phyloP scores from a whole-genome alignment of 2,113 vertebrate genomes.

The Alligator mississippiensis region DNA sequence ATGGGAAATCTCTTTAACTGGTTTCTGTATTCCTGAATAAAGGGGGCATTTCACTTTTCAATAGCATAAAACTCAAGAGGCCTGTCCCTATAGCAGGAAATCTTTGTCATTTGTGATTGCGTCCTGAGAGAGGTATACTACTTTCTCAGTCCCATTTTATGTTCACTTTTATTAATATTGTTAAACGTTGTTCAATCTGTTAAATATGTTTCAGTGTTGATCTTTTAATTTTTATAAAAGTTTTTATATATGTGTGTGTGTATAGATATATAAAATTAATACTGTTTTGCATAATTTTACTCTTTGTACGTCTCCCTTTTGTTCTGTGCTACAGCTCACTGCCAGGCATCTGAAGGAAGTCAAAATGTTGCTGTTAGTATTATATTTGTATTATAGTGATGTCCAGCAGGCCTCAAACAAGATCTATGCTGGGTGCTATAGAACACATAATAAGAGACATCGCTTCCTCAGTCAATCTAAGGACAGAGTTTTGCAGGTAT shows the following conservation, averaged over 20 bases:
- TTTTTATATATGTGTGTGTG: neutral
- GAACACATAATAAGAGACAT: neutral
- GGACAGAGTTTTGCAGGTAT: neutral
- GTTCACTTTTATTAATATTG: neutral
- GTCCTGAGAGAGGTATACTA: neutral
- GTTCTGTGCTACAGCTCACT: neutral
- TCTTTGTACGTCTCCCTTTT: neutral
- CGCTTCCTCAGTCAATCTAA: neutral
- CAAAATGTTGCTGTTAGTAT: neutral
- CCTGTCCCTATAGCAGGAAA: neutral
- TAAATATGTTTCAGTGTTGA: neutral
- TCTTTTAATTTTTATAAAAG: neutral
- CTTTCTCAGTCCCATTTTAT: neutral
- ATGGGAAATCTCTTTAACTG: conserved; percentile 71
- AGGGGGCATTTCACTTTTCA: conserved; percentile 63
- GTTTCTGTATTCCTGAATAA: conserved; percentile 78
- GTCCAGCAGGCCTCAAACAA: neutral
- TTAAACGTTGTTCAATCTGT: neutral
- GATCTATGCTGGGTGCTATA: neutral
- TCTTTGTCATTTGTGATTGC: neutral
- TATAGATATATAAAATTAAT: neutral
- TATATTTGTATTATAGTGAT: neutral
- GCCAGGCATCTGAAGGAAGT: rapidly evolving
- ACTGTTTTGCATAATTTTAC: neutral
- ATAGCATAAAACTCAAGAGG: neutral